Evolutionary conservation across 2,797 vertebrate species (phyloP).

Genomic region (Molothrus ater): DNA sequence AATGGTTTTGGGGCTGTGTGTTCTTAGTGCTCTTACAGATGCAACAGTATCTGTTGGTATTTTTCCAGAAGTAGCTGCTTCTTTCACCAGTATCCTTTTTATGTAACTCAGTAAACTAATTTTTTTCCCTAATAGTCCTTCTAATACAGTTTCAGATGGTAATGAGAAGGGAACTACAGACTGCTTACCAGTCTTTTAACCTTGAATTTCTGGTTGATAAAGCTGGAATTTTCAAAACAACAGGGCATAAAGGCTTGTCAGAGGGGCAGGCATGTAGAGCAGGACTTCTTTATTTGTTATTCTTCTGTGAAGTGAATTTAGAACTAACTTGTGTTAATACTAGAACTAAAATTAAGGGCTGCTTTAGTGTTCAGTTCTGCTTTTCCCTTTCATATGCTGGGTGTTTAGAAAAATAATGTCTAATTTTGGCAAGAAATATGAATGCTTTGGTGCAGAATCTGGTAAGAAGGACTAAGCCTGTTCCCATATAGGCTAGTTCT

Average conservation of each 20-base stretch:
- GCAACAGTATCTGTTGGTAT: background rate
- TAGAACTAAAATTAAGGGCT: background rate
- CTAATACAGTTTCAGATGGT: background rate
- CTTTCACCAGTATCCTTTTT: background rate
- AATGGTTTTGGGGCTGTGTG: background rate
- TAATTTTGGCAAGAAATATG: background rate
- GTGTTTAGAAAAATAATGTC: background rate
- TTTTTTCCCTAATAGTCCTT: background rate
- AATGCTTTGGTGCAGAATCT: background rate
- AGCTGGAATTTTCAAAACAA: background rate
- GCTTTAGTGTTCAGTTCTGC: background rate
- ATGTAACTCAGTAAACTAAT: background rate
- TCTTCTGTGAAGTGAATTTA: background rate
- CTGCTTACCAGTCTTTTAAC: background rate
- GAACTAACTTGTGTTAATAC: background rate
- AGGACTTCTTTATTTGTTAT: background rate
- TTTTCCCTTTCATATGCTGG: background rate
- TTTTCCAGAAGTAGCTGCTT: background rate
- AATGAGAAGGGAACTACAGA: background rate
- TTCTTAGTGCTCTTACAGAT: background rate
- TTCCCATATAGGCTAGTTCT: background rate
- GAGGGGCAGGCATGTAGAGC: background rate
- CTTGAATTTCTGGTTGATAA: background rate
- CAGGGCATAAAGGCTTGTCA: background rate
- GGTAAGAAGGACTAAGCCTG: background rate